Conservation (phyloP, 2,113 vertebrate genomes). For the Cochlearius cochlearius region DNA sequence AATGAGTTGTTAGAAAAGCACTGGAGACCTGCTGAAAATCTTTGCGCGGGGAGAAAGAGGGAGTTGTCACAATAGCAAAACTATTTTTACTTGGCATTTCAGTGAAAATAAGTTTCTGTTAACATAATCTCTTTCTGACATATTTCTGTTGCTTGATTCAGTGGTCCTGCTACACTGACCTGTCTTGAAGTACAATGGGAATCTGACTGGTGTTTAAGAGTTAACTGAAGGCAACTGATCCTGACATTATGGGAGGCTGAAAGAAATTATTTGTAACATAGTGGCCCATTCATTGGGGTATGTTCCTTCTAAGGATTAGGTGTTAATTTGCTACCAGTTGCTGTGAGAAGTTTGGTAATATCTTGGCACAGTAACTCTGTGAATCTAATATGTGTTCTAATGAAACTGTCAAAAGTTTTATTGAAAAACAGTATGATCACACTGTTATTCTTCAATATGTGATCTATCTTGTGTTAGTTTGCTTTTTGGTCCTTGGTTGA, state of each 20-base stretch:
- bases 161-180: neutral
- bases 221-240: neutral
- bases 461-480: neutral
- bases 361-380: neutral
- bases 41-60: neutral
- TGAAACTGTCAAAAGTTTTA: neutral
- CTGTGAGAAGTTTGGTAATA: neutral
- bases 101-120: neutral
- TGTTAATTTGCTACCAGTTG: neutral
- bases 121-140: neutral
- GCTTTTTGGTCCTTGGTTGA: neutral
- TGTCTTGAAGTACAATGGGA: neutral
- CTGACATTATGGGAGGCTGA: neutral
- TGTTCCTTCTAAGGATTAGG: neutral
- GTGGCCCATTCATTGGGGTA: neutral
- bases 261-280: neutral
- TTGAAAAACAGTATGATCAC: neutral
- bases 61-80: neutral
- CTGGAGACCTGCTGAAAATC: neutral
- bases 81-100: neutral
- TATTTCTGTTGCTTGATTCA: neutral
- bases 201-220: neutral
- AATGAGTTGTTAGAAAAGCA: neutral
- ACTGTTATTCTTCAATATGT: neutral
- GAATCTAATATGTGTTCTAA: neutral